Conservation (phyloP, 2,113 vertebrate genomes). For the Phyllostomus hastatus region DNA sequence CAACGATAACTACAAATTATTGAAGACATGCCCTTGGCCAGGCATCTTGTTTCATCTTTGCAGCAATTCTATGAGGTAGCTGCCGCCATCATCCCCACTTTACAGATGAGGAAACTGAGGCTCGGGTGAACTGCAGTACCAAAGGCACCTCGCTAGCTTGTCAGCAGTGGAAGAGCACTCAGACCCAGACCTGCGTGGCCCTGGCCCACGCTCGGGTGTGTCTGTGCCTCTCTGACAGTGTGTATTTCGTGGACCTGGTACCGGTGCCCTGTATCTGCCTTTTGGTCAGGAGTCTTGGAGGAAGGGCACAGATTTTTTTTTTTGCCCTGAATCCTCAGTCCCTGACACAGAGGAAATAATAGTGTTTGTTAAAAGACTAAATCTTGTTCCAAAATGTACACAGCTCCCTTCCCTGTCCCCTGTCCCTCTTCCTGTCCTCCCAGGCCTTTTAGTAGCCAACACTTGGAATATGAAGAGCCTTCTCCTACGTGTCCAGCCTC, state of each 20-base stretch:
- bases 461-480: background rate
- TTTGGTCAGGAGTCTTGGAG: background rate
- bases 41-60: background rate
- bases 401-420: background rate
- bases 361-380: constrained; percentile 3
- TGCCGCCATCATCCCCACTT: background rate
- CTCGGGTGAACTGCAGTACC: background rate
- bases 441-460: background rate
- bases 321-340: background rate
- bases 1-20: background rate
- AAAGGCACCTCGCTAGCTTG: background rate
- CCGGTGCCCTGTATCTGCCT: background rate
- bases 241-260: fast-evolving
- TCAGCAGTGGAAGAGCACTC: background rate
- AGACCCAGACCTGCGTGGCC: background rate
- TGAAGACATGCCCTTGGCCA: background rate
- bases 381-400: background rate
- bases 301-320: background rate
- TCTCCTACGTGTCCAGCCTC: background rate
- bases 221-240: fast-evolving
- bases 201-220: fast-evolving
- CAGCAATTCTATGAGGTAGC: background rate
- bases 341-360: constrained; percentile 18
- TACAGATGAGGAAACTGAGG: background rate
- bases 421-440: background rate